Evolutionary conservation across 2,888 invertebrate genomes (phyloP).

Genomic region (Hyposoter didymator): DNA sequence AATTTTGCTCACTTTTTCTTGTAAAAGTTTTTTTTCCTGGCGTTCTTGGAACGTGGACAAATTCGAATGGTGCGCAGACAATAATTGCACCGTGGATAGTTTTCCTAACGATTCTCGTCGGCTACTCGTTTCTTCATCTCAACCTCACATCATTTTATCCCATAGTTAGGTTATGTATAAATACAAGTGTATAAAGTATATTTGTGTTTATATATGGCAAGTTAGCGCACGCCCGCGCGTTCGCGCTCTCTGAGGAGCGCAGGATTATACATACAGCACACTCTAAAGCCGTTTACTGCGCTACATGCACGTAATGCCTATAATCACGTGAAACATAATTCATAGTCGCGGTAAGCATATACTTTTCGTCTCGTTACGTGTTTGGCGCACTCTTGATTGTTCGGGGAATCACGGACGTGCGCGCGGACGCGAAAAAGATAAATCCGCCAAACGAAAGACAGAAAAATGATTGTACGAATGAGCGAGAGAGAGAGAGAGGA

Average conservation of each 20-base stretch:
- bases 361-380: slow-evolving; percentile 76
- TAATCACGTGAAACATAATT: slow-evolving; percentile 80
- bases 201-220: neutral
- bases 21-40: neutral
- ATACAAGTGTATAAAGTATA: slow-evolving; percentile 28
- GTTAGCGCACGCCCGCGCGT: slow-evolving; percentile 61
- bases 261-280: slow-evolving; percentile 52
- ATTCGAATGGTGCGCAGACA: slow-evolving; percentile 6
- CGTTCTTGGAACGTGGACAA: neutral
- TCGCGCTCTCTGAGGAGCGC: slow-evolving; percentile 22
- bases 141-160: slow-evolving; percentile 28
- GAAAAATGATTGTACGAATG: slow-evolving; percentile 3
- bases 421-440: slow-evolving; percentile 47
- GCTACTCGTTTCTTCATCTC: slow-evolving; percentile 45
- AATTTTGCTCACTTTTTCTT: neutral
- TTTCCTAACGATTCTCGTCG: slow-evolving; percentile 35
- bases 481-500: neutral
- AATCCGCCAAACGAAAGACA: slow-evolving; percentile 42
- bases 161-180: neutral
- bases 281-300: slow-evolving; percentile 73
- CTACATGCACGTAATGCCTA: slow-evolving; percentile 78
- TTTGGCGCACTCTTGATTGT: slow-evolving; percentile 70
- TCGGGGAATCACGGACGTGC: slow-evolving; percentile 65
- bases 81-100: neutral
- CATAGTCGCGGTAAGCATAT: slow-evolving; percentile 76